These are phyloP conservation scores for Varecia variegata DNA, from an alignment of 2,797 vertebrate genomes.

Conservation along the genomic window DNA sequence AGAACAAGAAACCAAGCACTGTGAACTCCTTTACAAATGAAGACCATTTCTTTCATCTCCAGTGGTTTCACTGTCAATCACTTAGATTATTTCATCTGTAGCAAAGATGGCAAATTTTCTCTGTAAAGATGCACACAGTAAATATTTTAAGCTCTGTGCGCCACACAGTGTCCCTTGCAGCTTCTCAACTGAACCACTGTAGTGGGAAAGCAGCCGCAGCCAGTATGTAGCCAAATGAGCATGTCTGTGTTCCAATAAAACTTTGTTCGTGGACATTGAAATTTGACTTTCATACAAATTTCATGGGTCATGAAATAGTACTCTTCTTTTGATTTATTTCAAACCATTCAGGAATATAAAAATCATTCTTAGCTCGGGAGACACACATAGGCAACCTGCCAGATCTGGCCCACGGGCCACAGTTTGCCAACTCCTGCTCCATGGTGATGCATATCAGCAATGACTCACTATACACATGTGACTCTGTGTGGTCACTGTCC, in stretches of 20 bases:
- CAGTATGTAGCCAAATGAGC: not conserved
- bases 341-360: constrained; percentile 35
- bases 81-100: not conserved
- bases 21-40: not conserved
- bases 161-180: not conserved
- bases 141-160: not conserved
- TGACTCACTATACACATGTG: not conserved
- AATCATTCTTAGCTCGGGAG: not conserved
- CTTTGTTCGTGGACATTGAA: not conserved
- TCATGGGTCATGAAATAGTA: constrained; percentile 5
- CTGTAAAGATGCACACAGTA: not conserved
- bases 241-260: not conserved
- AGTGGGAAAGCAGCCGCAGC: not conserved
- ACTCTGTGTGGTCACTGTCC: not conserved
- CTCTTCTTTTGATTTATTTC: constrained; percentile 46
- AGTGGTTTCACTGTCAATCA: not conserved
- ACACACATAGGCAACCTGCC: not conserved
- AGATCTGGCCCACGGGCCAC: not conserved
- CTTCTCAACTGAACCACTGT: not conserved
- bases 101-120: not conserved
- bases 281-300: constrained; percentile 30
- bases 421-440: not conserved
- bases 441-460: not conserved
- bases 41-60: not conserved
- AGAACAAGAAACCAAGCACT: constrained; percentile 24